phyloP scores from a whole-genome alignment of 2,113 vertebrate genomes.

The Pterocles burchelli region DNA sequence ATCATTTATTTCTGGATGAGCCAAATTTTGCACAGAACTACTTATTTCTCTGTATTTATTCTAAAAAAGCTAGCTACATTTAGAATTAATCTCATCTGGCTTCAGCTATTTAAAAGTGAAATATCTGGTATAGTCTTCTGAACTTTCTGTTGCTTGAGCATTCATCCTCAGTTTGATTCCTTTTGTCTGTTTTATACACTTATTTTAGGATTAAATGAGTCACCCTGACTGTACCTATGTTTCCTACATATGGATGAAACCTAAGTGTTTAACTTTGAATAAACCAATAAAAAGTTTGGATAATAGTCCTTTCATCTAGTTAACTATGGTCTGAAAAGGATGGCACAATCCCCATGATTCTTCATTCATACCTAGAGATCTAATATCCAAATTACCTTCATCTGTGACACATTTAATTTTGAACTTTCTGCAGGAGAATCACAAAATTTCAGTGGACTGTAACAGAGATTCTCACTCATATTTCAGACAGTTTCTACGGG shows the following conservation, averaged over 20 bases:
- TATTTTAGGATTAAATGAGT: not conserved
- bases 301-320: not conserved
- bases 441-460: not conserved
- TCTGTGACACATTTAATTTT: not conserved
- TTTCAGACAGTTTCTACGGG: not conserved
- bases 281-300: not conserved
- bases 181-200: not conserved
- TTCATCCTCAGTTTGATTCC: not conserved
- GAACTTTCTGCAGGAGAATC: not conserved
- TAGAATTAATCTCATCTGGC: not conserved
- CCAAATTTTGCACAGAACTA: not conserved
- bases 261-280: not conserved
- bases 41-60: not conserved
- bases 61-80: not conserved
- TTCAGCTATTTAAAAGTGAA: not conserved
- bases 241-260: not conserved
- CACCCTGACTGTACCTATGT: fast-evolving
- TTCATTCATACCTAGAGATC: not conserved
- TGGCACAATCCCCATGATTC: not conserved
- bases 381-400: not conserved
- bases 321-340: not conserved
- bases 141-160: not conserved
- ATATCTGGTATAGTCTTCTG: not conserved
- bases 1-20: not conserved
- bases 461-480: not conserved